Conservation (phyloP, 2,113 vertebrate species). For the Corythoichthys intestinalis region DNA sequence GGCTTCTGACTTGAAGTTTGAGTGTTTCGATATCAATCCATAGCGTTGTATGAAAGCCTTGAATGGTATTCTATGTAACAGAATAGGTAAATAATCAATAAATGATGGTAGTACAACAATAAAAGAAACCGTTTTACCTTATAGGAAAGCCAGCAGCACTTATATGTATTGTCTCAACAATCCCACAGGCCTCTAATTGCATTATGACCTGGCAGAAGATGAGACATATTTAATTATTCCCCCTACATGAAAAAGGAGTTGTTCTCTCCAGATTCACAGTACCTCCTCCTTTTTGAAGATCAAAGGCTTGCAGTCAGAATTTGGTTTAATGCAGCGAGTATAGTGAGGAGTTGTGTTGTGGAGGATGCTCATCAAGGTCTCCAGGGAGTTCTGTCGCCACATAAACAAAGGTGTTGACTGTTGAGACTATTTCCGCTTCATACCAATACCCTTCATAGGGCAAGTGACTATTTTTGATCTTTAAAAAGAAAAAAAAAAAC, state of each 20-base stretch:
- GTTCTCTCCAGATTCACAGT: background rate
- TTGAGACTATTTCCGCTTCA: background rate
- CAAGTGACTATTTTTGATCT: too few species aligned
- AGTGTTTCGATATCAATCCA: conserved; percentile 64
- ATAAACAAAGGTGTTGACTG: background rate
- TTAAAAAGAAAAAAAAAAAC: too few species aligned
- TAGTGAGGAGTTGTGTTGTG: conserved; percentile 87
- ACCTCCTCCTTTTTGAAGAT: conserved; percentile 86
- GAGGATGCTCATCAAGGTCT: conserved; percentile 85
- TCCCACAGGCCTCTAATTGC: conserved; percentile 93
- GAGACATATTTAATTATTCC: background rate
- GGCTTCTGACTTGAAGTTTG: conserved; percentile 17
- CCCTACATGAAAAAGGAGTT: background rate
- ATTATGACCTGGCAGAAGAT: conserved; percentile 78
- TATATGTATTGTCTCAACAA: conserved; percentile 92
- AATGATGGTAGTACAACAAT: background rate
- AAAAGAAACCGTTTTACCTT: conserved; percentile 66
- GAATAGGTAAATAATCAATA: conserved; percentile 9
- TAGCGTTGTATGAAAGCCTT: conserved; percentile 82
- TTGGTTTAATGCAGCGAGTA: conserved; percentile 96
- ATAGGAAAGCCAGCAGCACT: conserved; percentile 96
- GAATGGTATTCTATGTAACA: conserved; percentile 79
- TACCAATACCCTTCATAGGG: too few species aligned
- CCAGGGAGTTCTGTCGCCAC: conserved; percentile 82
- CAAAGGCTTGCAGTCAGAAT: conserved; percentile 80